Evolutionary conservation across 2,888 invertebrate species (phyloP), one percentile per base, ranked within the genome.

Genomic region (Synanthedon vespiformis): DNA sequence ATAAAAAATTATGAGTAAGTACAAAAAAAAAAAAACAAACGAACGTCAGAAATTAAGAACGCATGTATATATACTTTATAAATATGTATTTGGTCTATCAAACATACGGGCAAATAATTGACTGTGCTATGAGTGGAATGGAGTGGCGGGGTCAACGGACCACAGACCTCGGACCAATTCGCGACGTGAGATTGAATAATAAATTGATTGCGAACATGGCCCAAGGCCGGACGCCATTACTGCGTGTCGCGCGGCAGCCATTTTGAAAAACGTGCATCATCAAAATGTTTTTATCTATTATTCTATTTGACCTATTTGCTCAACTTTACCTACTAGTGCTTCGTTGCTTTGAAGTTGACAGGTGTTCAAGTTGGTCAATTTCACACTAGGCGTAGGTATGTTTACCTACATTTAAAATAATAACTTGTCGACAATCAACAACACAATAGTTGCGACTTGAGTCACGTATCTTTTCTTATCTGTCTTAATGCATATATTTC

Each of bases 181-280:
- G 84, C 84, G 81, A 86, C 80, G 84, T 80, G 84, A 84, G 86
- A 87, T 86, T 87, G 86, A 86, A 87, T 87, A 87, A 85, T 84
- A 85, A 81, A 80, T 80, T 84, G 85, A 84, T 84, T 81, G 84
- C 81, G 74, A 78, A 72, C 76, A 68, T 66, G 63, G 69, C 74
- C 85, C 34, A 85, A 85, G 85, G 86, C 85, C 85, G 76, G 72
- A 72, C 60, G 80, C 80, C 81, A 83, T 82, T 78, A 70, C 75
- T 70, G 72, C 69, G 70, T 65, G 72, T 70, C 67, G 67, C 64
- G 60, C 63, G 67, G 75, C 77, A 62, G 83, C 80, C 82, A 85
- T 83, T 77, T 82, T 79, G 80, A 63, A 63, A 64, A 64, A 58
- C 61, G 67, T 68, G 67, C 75, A 73, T 70, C 67, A 65, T 63